These are phyloP conservation scores for Spisula solida DNA, from an alignment of 2,888 invertebrate species.

Conservation along the genomic window DNA sequence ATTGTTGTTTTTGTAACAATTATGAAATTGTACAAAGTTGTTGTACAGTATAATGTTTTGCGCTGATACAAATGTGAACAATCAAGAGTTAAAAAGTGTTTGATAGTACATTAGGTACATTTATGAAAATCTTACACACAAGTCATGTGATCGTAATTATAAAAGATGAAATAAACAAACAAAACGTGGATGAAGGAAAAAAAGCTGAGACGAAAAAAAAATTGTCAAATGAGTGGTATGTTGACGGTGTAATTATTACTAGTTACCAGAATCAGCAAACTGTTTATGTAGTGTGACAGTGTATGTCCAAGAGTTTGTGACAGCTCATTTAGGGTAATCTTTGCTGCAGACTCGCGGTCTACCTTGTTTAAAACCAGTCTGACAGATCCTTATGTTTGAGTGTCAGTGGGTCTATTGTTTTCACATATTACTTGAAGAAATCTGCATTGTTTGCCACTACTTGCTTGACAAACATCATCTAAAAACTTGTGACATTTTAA, in stretches of 20 bases:
- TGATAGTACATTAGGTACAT: background rate
- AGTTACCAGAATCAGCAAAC: slow-evolving; percentile 15
- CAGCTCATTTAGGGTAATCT: slow-evolving; percentile 41
- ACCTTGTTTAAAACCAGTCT: slow-evolving; percentile 25
- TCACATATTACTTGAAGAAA: slow-evolving; percentile 34
- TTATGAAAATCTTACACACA: background rate
- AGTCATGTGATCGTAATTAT: background rate
- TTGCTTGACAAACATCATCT: slow-evolving; percentile 28
- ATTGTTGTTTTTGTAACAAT: background rate
- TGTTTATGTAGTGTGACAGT: slow-evolving; percentile 15
- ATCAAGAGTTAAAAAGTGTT: background rate
- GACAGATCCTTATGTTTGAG: slow-evolving; percentile 46
- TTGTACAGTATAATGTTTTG: background rate
- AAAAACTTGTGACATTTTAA: slow-evolving; percentile 48
- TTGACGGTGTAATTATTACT: slow-evolving; percentile 25
- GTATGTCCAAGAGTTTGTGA: slow-evolving; percentile 39
- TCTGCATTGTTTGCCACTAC: slow-evolving; percentile 38
- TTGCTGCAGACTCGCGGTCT: slow-evolving; percentile 45
- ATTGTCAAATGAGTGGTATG: background rate
- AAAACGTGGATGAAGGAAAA: background rate
- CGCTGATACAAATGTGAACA: background rate
- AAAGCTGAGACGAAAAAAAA: background rate
- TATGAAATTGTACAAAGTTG: background rate
- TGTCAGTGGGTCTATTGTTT: slow-evolving; percentile 42
- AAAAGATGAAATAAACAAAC: slow-evolving; percentile 19